Evolutionary conservation across 2,797 vertebrate species (phyloP).

Genomic region (Etheostoma nigrum): DNA sequence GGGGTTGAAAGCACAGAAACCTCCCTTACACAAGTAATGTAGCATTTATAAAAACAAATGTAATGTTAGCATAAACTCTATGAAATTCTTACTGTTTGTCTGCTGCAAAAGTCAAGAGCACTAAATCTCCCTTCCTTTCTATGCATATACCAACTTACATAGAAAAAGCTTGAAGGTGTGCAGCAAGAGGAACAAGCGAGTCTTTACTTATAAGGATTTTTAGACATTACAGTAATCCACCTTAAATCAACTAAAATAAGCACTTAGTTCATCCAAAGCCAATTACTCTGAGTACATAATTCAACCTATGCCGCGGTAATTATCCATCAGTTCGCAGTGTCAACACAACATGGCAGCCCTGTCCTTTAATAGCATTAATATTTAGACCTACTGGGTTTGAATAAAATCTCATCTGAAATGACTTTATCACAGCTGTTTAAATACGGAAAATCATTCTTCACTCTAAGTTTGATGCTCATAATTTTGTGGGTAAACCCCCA

Average conservation of each 20-base stretch:
- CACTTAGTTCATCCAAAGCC: slow-evolving; percentile 43
- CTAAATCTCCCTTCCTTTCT: background rate
- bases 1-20: background rate
- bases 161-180: background rate
- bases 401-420: slow-evolving; percentile 55
- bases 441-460: slow-evolving; percentile 40
- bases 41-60: background rate
- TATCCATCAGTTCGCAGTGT: slow-evolving; percentile 38
- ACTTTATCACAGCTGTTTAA: slow-evolving; percentile 51
- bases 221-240: slow-evolving; percentile 52
- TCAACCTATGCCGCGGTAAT: slow-evolving; percentile 52
- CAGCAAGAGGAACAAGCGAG: background rate
- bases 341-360: slow-evolving; percentile 44
- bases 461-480: slow-evolving; percentile 30
- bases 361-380: slow-evolving; percentile 61
- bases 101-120: background rate
- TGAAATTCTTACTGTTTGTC: background rate
- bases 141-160: background rate
- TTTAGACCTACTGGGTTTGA: slow-evolving; percentile 47
- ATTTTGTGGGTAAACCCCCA: slow-evolving; percentile 60
- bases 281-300: slow-evolving; percentile 51
- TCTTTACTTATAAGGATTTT: slow-evolving; percentile 37
- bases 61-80: no score
- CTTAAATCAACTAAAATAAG: slow-evolving; percentile 39
- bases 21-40: background rate